Base-by-base conservation (phyloP, 2,797 vertebrate genomes). In the Microchirus variegatus region DNA sequence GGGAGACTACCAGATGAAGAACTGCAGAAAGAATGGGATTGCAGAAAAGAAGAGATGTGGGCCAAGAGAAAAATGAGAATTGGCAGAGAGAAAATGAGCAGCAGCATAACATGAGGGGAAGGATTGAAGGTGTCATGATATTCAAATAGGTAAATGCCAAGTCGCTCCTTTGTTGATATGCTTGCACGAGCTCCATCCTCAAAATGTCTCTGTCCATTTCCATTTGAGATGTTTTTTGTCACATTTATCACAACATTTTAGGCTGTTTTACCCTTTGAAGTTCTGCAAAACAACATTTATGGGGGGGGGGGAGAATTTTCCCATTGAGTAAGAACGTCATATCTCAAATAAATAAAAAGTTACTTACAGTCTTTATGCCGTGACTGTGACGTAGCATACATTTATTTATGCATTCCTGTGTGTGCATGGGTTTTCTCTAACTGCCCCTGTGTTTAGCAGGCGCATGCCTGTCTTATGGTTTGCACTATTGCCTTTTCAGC, bases 91-190 rank as follows among this genome's bases (percentile, higher is more conserved):
- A 81, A 56, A 59, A 67, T 48, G 69, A 71, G 78, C 41, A 15
- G 71, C 64, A 35, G 59, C 22, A 22, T 22, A 22, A 22, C 22
- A 22, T 22, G 62, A 81, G 67, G 37, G 66, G 69, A 17, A 43
- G 42, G 43, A 55, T 48, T 4, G 22, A 63, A 69, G 36, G 44
- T 66, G 37, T 59, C 61, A 82, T 73, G 62, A 60, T 60, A 70
- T 75, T 76, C 71, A 55, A 64, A 75, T 42, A 85, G 59, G 70
- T 43, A 40, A 69, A 63, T 78, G 70, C 72, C 75, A 77, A 59
- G 7, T 31, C 31, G 31, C 58, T 57, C 43, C 54, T 63, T 68
- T 58, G 37, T 53, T 44, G 49, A 78, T 59, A 48, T 66, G n/a
- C 56, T 38, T 63, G 40, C 64, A 47, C 37, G 31, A 17, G 59